Base-by-base conservation (phyloP, 1,140 invertebrate genomes). In the Aradophagus sp. region DNA sequence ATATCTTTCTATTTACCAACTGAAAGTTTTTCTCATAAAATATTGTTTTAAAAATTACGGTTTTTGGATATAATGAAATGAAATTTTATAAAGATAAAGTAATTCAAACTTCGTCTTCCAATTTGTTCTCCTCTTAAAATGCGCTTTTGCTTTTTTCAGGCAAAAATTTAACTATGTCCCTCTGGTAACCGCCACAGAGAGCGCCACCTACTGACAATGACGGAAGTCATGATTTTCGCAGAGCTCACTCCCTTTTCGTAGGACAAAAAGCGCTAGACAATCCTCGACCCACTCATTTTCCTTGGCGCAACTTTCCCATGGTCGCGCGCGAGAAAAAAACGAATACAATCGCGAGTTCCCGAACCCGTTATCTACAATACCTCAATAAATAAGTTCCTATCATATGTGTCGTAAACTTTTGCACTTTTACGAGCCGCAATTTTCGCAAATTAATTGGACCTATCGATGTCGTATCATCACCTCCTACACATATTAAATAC, bases 301-400 rank as follows among this genome's bases (percentile, higher is more conserved):
- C 45, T 48, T 14, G 27, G 8, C 14, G 13, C 12, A 8, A 32
- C 19, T 23, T 53, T 63, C 48, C 48, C 59, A 63, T 53, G 31
- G 17, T 15, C 12, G 16, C 12, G 20, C 39, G 38, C 36, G 45
- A 50, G 20, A 42, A 52, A 50, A 34, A 23, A 35, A 16, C 12
- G 2, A 48, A 52, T n/a, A 62, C 58, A 62, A 62, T 62, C 17
- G 58, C 29, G 31, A 62, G 52, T 62, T 52, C 29, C 5, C 19
- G 17, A 56, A 35, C 56, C 26, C 26, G 27, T 62, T 62, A 62
- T 62, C 45, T 42, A 62, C 58, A 62, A 52, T 62, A 19, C 58
- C 45, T 32, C 34, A 42, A 52, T 62, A 52, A 62, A 62, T 50
- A 62, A 42, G 12, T 16, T 12, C 3, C 29, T 38, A 59, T 42